Conservation (phyloP, 2,113 vertebrate genomes). For the Aramus guarauna region DNA sequence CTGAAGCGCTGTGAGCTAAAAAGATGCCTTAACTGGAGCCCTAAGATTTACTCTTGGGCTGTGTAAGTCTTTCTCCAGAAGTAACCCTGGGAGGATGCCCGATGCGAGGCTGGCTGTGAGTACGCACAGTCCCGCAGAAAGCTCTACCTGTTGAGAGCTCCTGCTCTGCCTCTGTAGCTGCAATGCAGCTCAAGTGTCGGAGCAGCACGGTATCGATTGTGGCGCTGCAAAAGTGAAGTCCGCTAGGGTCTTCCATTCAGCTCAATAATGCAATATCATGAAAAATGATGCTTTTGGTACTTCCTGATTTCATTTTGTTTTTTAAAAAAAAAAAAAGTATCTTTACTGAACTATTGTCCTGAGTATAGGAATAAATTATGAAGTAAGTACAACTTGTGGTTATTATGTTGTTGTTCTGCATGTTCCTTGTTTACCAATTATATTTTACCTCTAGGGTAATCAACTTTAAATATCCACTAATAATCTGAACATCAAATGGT, state of each 20-base stretch:
- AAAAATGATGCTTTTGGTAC: not conserved
- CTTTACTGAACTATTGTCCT: not conserved
- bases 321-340: not conserved
- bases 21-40: not conserved
- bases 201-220: not conserved
- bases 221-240: not conserved
- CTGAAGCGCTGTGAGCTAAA: not conserved
- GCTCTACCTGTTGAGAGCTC: not conserved
- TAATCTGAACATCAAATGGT: slow-evolving; percentile 29
- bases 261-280: fast-evolving
- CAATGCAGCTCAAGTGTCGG: not conserved
- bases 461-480: slow-evolving; percentile 51
- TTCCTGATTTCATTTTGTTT: not conserved
- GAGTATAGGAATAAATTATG: not conserved
- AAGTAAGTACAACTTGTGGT: not conserved
- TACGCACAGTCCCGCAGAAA: fast-evolving
- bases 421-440: slow-evolving; percentile 62
- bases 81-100: not conserved
- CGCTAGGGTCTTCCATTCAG: not conserved
- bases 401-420: slow-evolving; percentile 36
- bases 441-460: slow-evolving; percentile 53
- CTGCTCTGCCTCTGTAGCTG: not conserved
- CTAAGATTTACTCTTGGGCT: not conserved
- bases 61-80: not conserved
- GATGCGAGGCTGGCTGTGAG: fast-evolving